Conservation (phyloP, 2,797 vertebrate genomes). For the Alfaro cultratus region DNA sequence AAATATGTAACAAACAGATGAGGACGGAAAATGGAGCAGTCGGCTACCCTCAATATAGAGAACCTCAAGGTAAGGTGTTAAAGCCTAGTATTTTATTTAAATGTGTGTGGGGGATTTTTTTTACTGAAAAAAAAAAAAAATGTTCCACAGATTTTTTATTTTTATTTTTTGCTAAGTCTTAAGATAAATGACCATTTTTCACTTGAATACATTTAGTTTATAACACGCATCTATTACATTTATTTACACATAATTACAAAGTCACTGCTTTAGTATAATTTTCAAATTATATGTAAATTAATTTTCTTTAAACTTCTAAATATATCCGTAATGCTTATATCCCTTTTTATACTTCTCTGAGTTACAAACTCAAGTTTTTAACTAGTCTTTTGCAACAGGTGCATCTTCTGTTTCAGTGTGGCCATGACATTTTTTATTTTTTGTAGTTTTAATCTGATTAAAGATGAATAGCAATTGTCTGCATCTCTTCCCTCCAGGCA, state of each 20-base stretch:
- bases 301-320: neutral
- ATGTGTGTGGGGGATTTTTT: neutral
- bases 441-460: slow-evolving; percentile 13
- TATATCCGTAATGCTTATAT: neutral
- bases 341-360: slow-evolving; percentile 1
- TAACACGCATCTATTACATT: neutral
- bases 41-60: slow-evolving; percentile 83
- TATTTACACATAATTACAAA: neutral
- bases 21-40: slow-evolving; percentile 82
- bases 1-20: slow-evolving; percentile 63
- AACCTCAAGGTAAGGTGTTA: slow-evolving; percentile 86
- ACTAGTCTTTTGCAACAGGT: slow-evolving; percentile 60
- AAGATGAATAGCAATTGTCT: slow-evolving; percentile 27
- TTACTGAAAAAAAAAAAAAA: neutral
- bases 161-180: neutral
- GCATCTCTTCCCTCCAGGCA: slow-evolving; percentile 19
- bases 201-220: neutral
- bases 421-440: slow-evolving; percentile 4
- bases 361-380: slow-evolving; percentile 4
- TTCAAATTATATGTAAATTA: neutral
- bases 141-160: neutral
- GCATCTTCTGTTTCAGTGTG: slow-evolving; percentile 13
- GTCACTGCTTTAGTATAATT: neutral
- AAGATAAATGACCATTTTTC: neutral
- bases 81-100: neutral